Evolutionary conservation across 2,888 invertebrate genomes (phyloP).

Genomic region (Steromphala cineraria): DNA sequence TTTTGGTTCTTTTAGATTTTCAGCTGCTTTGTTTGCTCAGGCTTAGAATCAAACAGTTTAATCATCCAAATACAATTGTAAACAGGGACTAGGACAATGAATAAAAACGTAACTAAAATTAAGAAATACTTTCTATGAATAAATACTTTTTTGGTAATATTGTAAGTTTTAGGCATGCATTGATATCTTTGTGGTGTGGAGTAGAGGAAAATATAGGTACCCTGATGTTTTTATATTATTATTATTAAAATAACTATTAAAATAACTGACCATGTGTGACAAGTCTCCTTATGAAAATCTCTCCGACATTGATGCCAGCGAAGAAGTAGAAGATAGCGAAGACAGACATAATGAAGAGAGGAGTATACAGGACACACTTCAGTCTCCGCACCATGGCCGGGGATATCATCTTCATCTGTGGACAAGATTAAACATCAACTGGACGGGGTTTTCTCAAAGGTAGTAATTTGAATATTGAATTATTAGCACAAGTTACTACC

Average conservation of each 20-base stretch:
- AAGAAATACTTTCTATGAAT: no score
- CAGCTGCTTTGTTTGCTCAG: no score
- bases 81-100: no score
- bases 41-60: no score
- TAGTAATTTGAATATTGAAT: not conserved
- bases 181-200: not conserved
- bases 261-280: conserved; percentile 32
- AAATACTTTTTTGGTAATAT: no score
- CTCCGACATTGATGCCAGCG: conserved; percentile 84
- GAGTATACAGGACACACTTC: conserved; percentile 83
- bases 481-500: not conserved
- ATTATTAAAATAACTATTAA: not conserved
- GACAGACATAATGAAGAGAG: conserved; percentile 86
- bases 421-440: no score
- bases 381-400: conserved; percentile 78
- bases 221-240: not conserved
- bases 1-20: no score
- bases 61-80: no score
- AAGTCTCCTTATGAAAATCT: conserved; percentile 82
- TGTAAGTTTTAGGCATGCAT: no score
- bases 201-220: not conserved
- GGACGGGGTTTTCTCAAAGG: no score
- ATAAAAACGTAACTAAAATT: no score
- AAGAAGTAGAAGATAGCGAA: conserved; percentile 93
- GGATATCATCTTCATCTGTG: conserved; percentile 44